Evolutionary conservation across 2,888 invertebrate species (phyloP).

Genomic region (Elaeidobius kamerunicus): DNA sequence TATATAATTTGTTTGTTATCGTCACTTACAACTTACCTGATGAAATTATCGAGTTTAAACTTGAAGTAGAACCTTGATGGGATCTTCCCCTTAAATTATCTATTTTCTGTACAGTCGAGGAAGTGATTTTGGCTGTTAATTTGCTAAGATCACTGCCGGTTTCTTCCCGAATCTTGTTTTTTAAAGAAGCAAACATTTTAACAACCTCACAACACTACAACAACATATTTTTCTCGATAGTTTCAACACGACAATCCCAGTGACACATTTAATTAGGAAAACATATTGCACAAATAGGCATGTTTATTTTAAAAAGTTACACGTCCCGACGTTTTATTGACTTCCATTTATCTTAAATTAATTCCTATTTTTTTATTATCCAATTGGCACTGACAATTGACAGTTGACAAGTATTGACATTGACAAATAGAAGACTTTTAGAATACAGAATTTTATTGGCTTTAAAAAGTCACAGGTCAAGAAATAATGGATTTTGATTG

Average conservation of each 20-base stretch:
- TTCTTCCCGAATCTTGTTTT: constrained; percentile 87
- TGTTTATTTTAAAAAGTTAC: constrained; percentile 9
- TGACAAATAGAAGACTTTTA: too few species aligned
- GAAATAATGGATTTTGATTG: too few species aligned
- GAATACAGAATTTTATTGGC: too few species aligned
- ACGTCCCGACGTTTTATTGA: constrained; percentile 16
- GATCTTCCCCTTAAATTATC: constrained; percentile 50
- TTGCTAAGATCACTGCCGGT: constrained; percentile 73
- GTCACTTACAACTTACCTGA: constrained; percentile 31
- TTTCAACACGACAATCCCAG: background rate
- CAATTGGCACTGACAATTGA: too few species aligned
- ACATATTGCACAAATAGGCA: constrained; percentile 2
- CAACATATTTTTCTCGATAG: constrained; percentile 16
- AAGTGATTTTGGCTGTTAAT: constrained; percentile 49
- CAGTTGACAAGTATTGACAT: too few species aligned
- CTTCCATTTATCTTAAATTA: constrained; percentile 6
- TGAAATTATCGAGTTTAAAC: constrained; percentile 49
- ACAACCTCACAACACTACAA: constrained; percentile 2
- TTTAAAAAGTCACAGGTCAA: too few species aligned
- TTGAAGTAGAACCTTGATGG: constrained; percentile 51
- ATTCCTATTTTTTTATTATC: too few species aligned
- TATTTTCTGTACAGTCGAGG: constrained; percentile 54
- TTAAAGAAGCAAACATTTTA: constrained; percentile 79
- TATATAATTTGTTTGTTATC: background rate
- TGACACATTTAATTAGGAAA: background rate